Conservation (phyloP, 2,113 vertebrate genomes). For the Lepus americanus region DNA sequence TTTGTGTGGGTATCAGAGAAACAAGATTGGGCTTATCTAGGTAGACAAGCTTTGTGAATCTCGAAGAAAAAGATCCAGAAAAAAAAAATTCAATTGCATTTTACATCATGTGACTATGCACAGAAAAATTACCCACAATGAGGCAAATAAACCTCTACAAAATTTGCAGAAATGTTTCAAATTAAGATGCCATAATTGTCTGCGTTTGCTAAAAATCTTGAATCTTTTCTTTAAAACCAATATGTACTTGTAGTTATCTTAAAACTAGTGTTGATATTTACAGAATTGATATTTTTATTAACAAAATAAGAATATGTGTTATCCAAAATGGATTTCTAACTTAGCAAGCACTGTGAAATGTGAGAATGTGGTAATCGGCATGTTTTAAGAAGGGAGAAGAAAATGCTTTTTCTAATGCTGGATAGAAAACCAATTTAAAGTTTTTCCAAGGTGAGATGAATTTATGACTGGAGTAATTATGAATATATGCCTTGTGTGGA, state of each 20-base stretch:
- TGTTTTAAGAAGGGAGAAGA: constrained; percentile 14
- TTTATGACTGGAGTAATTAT: constrained; percentile 35
- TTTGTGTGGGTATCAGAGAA: not conserved
- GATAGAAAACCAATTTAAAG: not conserved
- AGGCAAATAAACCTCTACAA: not conserved
- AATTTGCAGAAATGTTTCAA: constrained; percentile 32
- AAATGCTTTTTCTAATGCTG: constrained; percentile 36
- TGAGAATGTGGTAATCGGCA: not conserved
- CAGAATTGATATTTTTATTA: not conserved
- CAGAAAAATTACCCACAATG: not conserved
- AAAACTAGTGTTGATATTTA: not conserved
- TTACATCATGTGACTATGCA: not conserved
- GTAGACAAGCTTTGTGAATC: not conserved
- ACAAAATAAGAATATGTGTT: not conserved
- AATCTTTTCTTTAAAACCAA: not conserved
- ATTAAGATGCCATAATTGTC: constrained; percentile 48
- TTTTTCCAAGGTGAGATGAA: constrained; percentile 32
- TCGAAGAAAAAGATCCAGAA: not conserved
- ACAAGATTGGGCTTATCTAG: not conserved
- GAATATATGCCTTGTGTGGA: not conserved
- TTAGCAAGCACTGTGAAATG: not conserved
- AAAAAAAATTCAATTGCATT: not conserved
- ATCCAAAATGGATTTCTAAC: not conserved
- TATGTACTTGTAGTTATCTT: not conserved
- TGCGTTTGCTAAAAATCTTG: constrained; percentile 23